Conservation (phyloP, 2,113 vertebrate genomes). For the Anarrhichthys ocellatus region DNA sequence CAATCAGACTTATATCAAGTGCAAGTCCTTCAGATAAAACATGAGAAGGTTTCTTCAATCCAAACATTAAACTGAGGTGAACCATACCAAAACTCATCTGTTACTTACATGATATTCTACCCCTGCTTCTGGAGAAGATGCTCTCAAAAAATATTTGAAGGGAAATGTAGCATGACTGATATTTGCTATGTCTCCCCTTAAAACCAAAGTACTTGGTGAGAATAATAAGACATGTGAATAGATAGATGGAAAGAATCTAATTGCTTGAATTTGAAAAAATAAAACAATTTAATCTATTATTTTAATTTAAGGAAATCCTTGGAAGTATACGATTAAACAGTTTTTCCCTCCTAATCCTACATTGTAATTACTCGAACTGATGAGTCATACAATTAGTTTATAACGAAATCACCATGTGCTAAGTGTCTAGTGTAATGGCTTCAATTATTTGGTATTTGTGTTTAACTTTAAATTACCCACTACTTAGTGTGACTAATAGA, state of each 20-base stretch:
- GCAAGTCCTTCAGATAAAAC: not conserved
- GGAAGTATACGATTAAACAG: not conserved
- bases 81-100: not conserved
- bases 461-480: constrained; percentile 15
- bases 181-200: not conserved
- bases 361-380: constrained; percentile 23
- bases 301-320: not conserved
- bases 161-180: not conserved
- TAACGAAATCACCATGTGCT: constrained; percentile 16
- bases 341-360: not conserved
- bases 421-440: constrained; percentile 16
- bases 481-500: constrained; percentile 23
- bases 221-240: not conserved
- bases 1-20: constrained; percentile 2
- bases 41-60: not conserved
- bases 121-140: not conserved
- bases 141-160: not conserved
- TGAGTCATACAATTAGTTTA: constrained; percentile 27
- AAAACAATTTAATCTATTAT: not conserved
- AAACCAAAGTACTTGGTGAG: not conserved
- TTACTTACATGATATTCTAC: not conserved
- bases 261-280: not conserved
- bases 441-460: constrained; percentile 29
- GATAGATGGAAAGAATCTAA: not conserved
- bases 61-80: not conserved